Evolutionary conservation across 2,797 vertebrate species (phyloP), one percentile per base, ranked within the genome.

Genomic region (Agapornis canus): DNA sequence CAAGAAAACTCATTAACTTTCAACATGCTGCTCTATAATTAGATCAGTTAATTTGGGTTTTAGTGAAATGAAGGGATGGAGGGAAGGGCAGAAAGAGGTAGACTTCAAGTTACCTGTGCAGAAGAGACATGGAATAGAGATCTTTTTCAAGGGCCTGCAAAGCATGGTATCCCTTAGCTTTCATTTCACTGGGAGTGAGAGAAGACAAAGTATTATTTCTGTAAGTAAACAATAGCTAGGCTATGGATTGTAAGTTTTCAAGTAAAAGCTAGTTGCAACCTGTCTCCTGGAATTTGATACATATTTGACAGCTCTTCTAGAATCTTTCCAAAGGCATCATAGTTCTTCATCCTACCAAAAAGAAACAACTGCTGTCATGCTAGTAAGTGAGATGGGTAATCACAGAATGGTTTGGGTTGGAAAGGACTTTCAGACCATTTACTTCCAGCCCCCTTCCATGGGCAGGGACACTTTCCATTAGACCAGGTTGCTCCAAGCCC

Each of bases 251-350:
- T 57, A 60, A 49, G 31, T 85, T 82, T 85, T 52, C 40, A 82
- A 60, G 25, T 57, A n/a, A 82, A 90, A 86, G 49, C 51, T 31
- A 64, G 37, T 80, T 82, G 77, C 32, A 97, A 99, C 98, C 97
- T 97, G 93, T 98, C 98, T 97, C 98, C 98, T 75, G 98, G 98
- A 93, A 99, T 97, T 91, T 97, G 97, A 94, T 98, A 99, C 40
- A 98, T 95, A 80, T 93, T 95, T 84, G 96, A 97, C 32, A 99
- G 96, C 32, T 95, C 96, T 76, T 97, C 97, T 93, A 99, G 61
- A 93, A 97, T 98, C 43, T 87, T 26, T 14, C 98, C 98, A 92
- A 99, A 99, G 42, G 97, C 97, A 5, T 98, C 91, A 96, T 98
- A 99, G 29, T 98, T 91, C 84, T 98, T 98, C 73, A 92, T 95